Conservation (phyloP, 2,797 vertebrate genomes). For the Notolabrus celidotus region DNA sequence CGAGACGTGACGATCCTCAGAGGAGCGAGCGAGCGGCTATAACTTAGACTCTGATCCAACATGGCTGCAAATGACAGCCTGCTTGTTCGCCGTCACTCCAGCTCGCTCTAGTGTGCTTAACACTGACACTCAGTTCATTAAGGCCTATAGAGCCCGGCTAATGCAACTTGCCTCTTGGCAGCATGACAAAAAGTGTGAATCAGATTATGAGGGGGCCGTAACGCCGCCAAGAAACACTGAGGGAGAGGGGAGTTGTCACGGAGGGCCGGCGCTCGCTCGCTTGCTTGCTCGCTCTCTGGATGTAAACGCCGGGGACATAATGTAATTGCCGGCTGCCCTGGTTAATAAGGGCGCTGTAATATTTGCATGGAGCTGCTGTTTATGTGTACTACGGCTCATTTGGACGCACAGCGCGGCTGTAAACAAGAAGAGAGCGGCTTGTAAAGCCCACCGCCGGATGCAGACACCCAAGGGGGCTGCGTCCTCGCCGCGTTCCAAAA, state of each 20-base stretch:
- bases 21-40: slow-evolving; percentile 39
- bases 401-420: slow-evolving; percentile 55
- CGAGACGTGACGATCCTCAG: slow-evolving; percentile 25
- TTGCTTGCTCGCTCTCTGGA: slow-evolving; percentile 43
- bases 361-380: slow-evolving; percentile 73
- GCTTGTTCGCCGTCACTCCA: slow-evolving; percentile 63
- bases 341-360: slow-evolving; percentile 76
- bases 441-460: slow-evolving; percentile 52
- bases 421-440: slow-evolving; percentile 66
- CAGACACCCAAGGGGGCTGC: slow-evolving; percentile 48
- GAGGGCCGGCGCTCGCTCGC: slow-evolving; percentile 42
- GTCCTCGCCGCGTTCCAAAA: slow-evolving; percentile 43
- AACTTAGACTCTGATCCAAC: slow-evolving; percentile 61
- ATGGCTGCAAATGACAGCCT: slow-evolving; percentile 65
- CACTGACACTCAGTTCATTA: slow-evolving; percentile 80
- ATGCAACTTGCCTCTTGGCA: slow-evolving; percentile 78
- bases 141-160: slow-evolving; percentile 67
- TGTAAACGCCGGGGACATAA: slow-evolving; percentile 67
- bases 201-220: slow-evolving; percentile 79
- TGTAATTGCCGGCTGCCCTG: slow-evolving; percentile 70
- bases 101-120: slow-evolving; percentile 72
- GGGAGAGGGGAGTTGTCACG: slow-evolving; percentile 68
- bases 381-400: slow-evolving; percentile 65
- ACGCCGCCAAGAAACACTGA: slow-evolving; percentile 73
- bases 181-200: slow-evolving; percentile 80